Conservation (phyloP, 2,888 invertebrate species). For the Rhagonycha fulva region DNA sequence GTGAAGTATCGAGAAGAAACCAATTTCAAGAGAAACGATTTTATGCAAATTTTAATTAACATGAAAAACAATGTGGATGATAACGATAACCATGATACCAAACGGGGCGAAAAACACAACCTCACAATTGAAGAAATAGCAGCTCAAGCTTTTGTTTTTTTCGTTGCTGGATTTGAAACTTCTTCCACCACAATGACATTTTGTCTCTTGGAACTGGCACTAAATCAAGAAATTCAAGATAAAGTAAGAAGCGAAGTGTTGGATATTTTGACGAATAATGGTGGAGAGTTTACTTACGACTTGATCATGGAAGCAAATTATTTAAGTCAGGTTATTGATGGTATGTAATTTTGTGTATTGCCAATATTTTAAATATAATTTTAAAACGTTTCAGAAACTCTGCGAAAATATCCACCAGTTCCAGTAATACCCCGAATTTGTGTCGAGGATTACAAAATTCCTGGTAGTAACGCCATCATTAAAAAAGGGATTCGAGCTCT, state of each 20-base stretch:
- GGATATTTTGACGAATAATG: conserved; percentile 46
- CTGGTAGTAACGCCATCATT: conserved; percentile 42
- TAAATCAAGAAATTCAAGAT: conserved; percentile 54
- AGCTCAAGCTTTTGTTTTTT: conserved; percentile 42
- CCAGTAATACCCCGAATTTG: conserved; percentile 47
- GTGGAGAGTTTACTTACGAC: conserved; percentile 56
- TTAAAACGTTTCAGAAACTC: conserved; percentile 48
- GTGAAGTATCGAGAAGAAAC: conserved; percentile 38
- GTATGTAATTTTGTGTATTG: conserved; percentile 33
- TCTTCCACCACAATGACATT: conserved; percentile 54
- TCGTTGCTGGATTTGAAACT: conserved; percentile 50
- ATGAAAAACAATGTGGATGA: conserved; percentile 23
- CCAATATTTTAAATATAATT: not conserved
- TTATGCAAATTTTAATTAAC: conserved; percentile 50
- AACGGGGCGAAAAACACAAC: not conserved
- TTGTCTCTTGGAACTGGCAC: conserved; percentile 57
- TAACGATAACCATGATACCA: not conserved
- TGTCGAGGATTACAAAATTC: conserved; percentile 45
- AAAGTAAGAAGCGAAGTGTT: conserved; percentile 53
- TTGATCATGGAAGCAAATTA: conserved; percentile 56
- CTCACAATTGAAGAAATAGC: conserved; percentile 26
- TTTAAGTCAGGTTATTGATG: conserved; percentile 54
- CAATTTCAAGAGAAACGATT: conserved; percentile 44
- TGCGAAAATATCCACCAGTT: conserved; percentile 56
- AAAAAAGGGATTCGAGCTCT: conserved; percentile 47